phyloP scores from a whole-genome alignment of 2,888 invertebrate genomes.

The Campopleginae sp. region DNA sequence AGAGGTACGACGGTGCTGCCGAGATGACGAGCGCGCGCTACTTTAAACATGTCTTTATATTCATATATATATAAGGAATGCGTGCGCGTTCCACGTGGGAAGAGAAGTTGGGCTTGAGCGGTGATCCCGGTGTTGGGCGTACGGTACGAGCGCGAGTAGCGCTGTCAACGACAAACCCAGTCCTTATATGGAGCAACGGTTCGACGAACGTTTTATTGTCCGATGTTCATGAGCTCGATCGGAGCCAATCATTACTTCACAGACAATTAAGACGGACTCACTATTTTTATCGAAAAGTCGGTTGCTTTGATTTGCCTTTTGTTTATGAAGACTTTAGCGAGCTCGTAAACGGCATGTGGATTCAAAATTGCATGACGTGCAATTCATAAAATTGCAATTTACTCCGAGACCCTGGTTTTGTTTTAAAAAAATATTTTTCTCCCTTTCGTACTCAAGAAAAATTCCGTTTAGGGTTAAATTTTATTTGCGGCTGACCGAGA shows the following conservation, averaged over 20 bases:
- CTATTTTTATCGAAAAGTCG: slow-evolving; percentile 3
- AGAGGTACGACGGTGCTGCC: slow-evolving; percentile 34
- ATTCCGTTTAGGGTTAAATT: too few species aligned
- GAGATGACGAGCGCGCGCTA: slow-evolving; percentile 32
- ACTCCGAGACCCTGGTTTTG: too few species aligned
- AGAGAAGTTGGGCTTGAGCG: slow-evolving; percentile 1
- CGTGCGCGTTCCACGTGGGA: slow-evolving; percentile 43
- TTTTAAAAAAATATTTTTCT: too few species aligned
- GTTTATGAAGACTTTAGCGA: not conserved
- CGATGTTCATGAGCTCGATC: slow-evolving; percentile 44
- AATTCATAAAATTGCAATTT: too few species aligned
- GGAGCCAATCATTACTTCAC: slow-evolving; percentile 11
- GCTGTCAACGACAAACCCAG: slow-evolving; percentile 43
- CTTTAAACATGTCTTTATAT: not conserved
- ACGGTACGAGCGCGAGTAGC: slow-evolving; percentile 30
- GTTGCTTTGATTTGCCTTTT: slow-evolving; percentile 11
- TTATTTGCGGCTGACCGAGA: too few species aligned
- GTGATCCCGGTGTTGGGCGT: not conserved
- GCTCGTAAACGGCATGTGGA: not conserved
- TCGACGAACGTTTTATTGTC: slow-evolving; percentile 63
- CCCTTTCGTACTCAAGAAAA: too few species aligned
- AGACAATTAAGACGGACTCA: slow-evolving; percentile 1
- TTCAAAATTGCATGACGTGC: not conserved
- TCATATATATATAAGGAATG: not conserved
- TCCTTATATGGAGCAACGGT: slow-evolving; percentile 60